These are phyloP conservation scores for Peromyscus attwateri DNA, from an alignment of 2,797 vertebrate species.

Conservation along the genomic window DNA sequence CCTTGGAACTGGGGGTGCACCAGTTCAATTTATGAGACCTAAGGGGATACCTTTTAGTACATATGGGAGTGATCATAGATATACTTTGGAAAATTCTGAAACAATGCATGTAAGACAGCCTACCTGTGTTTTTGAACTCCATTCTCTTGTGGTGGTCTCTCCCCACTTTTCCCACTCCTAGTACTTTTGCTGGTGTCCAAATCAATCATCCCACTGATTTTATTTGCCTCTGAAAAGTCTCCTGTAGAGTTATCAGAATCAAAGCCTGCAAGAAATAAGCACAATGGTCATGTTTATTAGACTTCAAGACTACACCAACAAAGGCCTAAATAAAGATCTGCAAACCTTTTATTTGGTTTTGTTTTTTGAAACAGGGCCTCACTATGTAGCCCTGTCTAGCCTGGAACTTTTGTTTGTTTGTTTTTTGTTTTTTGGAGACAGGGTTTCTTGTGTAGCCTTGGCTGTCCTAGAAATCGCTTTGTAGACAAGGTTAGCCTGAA, in stretches of 20 bases:
- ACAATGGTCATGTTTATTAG: neutral
- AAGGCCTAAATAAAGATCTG: no score
- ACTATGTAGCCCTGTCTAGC: no score
- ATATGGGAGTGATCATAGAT: no score
- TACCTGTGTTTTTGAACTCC: slow-evolving; percentile 96
- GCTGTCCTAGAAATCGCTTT: neutral
- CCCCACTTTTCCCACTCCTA: slow-evolving; percentile 88
- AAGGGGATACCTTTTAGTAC: accelerated
- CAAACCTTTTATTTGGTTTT: neutral
- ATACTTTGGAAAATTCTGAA: neutral
- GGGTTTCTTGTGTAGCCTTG: neutral
- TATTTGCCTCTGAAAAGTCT: slow-evolving; percentile 94
- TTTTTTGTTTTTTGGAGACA: neutral
- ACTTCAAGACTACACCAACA: neutral
- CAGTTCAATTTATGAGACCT: neutral
- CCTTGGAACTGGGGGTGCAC: no score
- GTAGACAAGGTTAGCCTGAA: neutral
- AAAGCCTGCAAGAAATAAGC: slow-evolving; percentile 91
- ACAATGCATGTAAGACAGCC: accelerated
- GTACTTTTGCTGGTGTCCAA: slow-evolving; percentile 84
- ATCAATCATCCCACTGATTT: slow-evolving; percentile 89
- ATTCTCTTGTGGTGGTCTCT: slow-evolving; percentile 92
- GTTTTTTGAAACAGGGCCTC: neutral
- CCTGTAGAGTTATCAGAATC: slow-evolving; percentile 97
- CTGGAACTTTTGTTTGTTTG: neutral